Evolutionary conservation across 2,888 invertebrate species (phyloP).

Genomic region (Schrankia costaestrigalis): DNA sequence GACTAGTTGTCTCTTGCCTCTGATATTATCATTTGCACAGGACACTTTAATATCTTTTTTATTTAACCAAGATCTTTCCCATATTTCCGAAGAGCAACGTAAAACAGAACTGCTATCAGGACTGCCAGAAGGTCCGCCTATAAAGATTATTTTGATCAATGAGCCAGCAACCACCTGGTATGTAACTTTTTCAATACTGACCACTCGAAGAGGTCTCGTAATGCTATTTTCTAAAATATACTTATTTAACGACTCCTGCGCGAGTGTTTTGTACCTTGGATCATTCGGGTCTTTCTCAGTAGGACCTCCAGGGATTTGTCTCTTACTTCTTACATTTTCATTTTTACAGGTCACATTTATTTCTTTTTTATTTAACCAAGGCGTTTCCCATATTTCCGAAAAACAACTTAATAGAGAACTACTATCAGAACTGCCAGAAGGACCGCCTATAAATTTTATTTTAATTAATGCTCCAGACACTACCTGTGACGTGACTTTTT

Average conservation of each 20-base stretch:
- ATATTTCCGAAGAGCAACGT: conserved; percentile 30
- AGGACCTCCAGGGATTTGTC: background rate
- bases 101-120: background rate
- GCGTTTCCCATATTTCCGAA: conserved; percentile 36
- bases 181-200: background rate
- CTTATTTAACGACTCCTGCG: conserved; percentile 9
- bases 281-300: background rate
- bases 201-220: background rate
- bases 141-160: conserved; percentile 1
- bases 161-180: background rate
- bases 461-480: conserved; percentile 29
- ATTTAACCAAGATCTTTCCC: conserved; percentile 28
- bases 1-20: conserved; percentile 1
- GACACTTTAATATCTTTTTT: conserved; percentile 27
- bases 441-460: conserved; percentile 15
- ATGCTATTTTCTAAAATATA: background rate
- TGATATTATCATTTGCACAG: conserved; percentile 13
- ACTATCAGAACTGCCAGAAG: conserved; percentile 1
- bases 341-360: conserved; percentile 29
- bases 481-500: conserved; percentile 30
- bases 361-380: conserved; percentile 25
- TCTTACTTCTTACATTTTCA: conserved; percentile 9
- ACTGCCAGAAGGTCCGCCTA: background rate
- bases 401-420: conserved; percentile 12
- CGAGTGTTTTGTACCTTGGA: conserved; percentile 1